Evolutionary conservation across 2,888 invertebrate species (phyloP).

Genomic region (Oscheius sp.): DNA sequence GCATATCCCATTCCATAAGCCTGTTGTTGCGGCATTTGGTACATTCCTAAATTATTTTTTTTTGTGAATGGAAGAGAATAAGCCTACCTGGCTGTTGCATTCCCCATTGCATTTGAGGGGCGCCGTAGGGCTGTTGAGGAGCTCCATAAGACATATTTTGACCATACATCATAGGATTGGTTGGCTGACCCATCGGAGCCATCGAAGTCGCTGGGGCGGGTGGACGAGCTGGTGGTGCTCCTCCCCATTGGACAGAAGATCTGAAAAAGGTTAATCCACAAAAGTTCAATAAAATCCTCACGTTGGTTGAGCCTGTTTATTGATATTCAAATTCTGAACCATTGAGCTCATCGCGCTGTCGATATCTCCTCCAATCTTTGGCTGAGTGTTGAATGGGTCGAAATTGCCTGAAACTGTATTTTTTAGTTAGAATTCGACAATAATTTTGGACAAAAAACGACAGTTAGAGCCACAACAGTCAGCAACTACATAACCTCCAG

Average conservation of each 20-base stretch:
- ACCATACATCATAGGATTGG: slow-evolving; percentile 20
- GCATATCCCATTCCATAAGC: slow-evolving; percentile 25
- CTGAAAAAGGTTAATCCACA: slow-evolving; percentile 9
- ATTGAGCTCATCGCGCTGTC: slow-evolving; percentile 47
- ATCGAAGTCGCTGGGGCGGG: slow-evolving; percentile 20
- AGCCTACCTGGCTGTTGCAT: slow-evolving; percentile 25
- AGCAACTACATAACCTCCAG: slow-evolving; percentile 21
- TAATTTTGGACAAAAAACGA: neutral
- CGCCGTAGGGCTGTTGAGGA: slow-evolving; percentile 8
- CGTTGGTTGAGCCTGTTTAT: slow-evolving; percentile 28
- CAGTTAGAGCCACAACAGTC: neutral
- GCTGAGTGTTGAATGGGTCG: slow-evolving; percentile 29
- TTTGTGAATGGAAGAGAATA: neutral
- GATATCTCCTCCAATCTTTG: slow-evolving; percentile 37
- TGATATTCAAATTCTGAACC: slow-evolving; percentile 51
- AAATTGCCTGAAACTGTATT: neutral
- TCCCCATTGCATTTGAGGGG: slow-evolving; percentile 28
- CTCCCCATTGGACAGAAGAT: slow-evolving; percentile 37
- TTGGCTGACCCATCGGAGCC: neutral
- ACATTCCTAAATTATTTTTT: slow-evolving; percentile 19
- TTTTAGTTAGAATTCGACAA: neutral
- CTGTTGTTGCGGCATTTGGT: slow-evolving; percentile 28
- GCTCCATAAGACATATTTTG: slow-evolving; percentile 2
- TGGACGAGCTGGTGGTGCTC: slow-evolving; percentile 23
- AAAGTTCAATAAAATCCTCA: neutral